Conservation (phyloP, 2,888 invertebrate species). For the Lepidocyrtoides sp. region DNA sequence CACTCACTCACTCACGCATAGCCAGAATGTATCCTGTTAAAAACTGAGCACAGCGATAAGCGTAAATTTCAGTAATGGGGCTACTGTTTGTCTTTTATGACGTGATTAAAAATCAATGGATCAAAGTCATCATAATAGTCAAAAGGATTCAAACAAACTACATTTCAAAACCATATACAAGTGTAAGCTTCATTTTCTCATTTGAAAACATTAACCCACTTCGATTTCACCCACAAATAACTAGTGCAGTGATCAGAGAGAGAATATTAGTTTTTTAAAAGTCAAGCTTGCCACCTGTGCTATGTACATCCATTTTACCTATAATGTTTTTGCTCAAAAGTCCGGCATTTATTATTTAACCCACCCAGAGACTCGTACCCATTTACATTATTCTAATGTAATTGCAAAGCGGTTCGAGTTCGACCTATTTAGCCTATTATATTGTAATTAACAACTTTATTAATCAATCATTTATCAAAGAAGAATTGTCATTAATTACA, state of each 20-base stretch:
- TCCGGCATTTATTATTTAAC: slow-evolving; percentile 8
- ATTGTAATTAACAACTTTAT: too few relatives aligned
- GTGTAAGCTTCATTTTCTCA: not conserved
- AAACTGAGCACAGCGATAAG: not conserved
- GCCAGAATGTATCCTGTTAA: not conserved
- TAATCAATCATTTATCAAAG: not conserved
- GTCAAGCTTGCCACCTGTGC: too few relatives aligned
- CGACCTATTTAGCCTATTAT: too few relatives aligned
- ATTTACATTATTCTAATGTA: slow-evolving; percentile 16
- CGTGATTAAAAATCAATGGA: slow-evolving; percentile 53
- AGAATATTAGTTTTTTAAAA: too few relatives aligned
- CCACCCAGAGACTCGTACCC: not conserved
- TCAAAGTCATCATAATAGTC: slow-evolving; percentile 18
- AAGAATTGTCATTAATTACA: slow-evolving; percentile 11
- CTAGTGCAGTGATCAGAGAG: too few relatives aligned
- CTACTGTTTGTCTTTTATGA: slow-evolving; percentile 56
- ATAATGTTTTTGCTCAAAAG: not conserved
- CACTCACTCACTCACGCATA: not conserved
- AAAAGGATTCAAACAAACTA: not conserved
- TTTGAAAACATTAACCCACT: not conserved
- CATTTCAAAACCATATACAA: not conserved
- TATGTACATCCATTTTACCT: too few relatives aligned
- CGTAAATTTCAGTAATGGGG: slow-evolving; percentile 53
- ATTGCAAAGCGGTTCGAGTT: slow-evolving; percentile 13
- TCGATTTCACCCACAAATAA: not conserved